Evolutionary conservation across 2,888 invertebrate species (phyloP).

Genomic region (Kryphioiulus occultus): DNA sequence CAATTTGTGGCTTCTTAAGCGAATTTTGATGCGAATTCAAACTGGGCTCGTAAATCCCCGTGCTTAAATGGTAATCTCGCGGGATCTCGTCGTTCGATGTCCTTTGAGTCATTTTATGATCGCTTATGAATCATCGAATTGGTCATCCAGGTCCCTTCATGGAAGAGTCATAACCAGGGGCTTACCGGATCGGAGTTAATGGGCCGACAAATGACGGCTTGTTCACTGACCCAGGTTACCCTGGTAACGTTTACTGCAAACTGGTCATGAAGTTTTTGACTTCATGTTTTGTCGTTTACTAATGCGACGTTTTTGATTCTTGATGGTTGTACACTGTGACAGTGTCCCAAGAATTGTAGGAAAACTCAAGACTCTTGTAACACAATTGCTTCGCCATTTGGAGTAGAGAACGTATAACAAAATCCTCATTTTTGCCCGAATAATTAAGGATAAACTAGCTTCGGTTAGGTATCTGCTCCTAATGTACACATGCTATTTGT

Average conservation of each 20-base stretch:
- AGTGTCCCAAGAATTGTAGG: too few relatives aligned
- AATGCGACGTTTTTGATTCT: too few relatives aligned
- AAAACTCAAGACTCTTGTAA: too few relatives aligned
- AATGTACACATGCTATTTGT: too few relatives aligned
- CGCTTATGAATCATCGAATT: background rate
- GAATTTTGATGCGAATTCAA: background rate
- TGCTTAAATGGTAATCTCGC: constrained; percentile 17
- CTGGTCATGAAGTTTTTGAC: background rate
- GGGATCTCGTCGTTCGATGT: constrained; percentile 1
- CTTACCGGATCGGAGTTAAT: background rate
- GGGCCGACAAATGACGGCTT: background rate
- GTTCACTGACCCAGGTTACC: background rate
- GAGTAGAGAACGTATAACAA: too few relatives aligned
- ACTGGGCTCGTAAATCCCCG: background rate
- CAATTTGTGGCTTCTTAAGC: constrained; percentile 24
- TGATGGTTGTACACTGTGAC: too few relatives aligned
- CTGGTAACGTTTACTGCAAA: background rate
- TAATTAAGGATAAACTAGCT: too few relatives aligned
- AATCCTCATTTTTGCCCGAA: too few relatives aligned
- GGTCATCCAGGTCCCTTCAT: background rate
- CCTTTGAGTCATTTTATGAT: constrained; percentile 29
- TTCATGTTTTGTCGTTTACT: too few relatives aligned
- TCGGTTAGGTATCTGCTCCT: too few relatives aligned
- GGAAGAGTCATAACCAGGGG: background rate
- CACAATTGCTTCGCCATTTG: too few relatives aligned